These are phyloP conservation scores for Ceraclea dissimilis DNA, from an alignment of 2,888 invertebrate species.

Conservation along the genomic window DNA sequence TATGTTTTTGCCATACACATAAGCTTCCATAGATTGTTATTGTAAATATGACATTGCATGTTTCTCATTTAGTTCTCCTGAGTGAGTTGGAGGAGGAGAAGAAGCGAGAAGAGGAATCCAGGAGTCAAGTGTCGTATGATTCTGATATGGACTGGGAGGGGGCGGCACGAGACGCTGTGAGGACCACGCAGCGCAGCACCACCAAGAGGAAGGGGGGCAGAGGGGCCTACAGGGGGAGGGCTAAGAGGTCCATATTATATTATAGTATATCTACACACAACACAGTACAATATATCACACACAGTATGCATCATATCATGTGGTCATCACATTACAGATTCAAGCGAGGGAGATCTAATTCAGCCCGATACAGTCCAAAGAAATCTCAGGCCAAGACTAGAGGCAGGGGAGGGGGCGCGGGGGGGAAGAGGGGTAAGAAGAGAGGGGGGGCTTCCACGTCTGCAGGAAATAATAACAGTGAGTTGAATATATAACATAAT, in stretches of 20 bases:
- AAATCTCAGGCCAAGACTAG: not conserved
- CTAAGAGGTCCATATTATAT: no score
- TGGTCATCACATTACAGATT: conserved; percentile 4
- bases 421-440: not conserved
- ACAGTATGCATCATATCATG: no score
- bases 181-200: conserved; percentile 10
- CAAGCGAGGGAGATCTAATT: not conserved
- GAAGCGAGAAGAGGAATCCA: conserved; percentile 30
- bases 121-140: conserved; percentile 29
- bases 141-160: conserved; percentile 41
- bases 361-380: not conserved
- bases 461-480: not conserved
- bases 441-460: not conserved
- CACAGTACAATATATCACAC: no score
- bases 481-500: no score
- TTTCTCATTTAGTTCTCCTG: conserved; percentile 32
- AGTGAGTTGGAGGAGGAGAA: conserved; percentile 42
- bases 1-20: no score
- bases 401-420: not conserved
- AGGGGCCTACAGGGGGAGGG: conserved; percentile 23
- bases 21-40: no score
- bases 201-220: conserved; percentile 30
- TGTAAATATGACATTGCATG: not conserved
- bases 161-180: conserved; percentile 29
- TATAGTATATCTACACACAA: no score